Evolutionary conservation across 2,113 vertebrate genomes (phyloP), one percentile per base, ranked within the genome.

Genomic region (Ailuropoda melanoleuca): DNA sequence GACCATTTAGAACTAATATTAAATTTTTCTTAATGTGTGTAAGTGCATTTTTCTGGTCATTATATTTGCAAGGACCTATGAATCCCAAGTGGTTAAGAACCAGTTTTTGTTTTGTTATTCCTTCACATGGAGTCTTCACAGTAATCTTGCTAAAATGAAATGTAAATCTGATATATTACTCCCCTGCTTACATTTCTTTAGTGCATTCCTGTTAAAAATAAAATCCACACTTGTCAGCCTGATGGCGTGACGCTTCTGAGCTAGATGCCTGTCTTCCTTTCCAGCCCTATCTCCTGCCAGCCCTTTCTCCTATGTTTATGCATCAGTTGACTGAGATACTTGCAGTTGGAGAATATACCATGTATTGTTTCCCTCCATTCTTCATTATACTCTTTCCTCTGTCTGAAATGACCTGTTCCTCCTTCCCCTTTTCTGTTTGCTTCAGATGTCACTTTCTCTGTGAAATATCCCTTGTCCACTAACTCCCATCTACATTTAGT

Each of bases 1-100:
- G 14, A 3, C 48, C 50, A 21, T 88, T 77, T 89, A n/a, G 19
- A 89, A 55, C 95, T 68, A 86, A 55, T 83, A 93, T 31, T 84
- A 37, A 82, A 21, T 34, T 39, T 78, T 64, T 50, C 0, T 37
- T 8, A 62, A 8, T 68, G 29, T 77, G n/a, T 50, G 18, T 78
- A 29, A 43, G 6, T 81, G 1, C 5, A 15, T 58, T 88, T 84
- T 93, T 70, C 23, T 92, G 53, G 18, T 58, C 46, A 50, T 55
- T 46, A 31, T 86, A 12, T 77, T 95, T 31, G 93, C 48, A 31
- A 37, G 55, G 58, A 53, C 77, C 26, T 56, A 1, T 88, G 88
- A 89, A 31, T 86, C 56, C 39, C 21, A 13, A 4, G 37, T 74
- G 75, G 10, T 86, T 81, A 46, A 74, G 90, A 83, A 70, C 31